Evolutionary conservation across 2,888 invertebrate genomes (phyloP).

Genomic region (Caenorhabditis japonica): DNA sequence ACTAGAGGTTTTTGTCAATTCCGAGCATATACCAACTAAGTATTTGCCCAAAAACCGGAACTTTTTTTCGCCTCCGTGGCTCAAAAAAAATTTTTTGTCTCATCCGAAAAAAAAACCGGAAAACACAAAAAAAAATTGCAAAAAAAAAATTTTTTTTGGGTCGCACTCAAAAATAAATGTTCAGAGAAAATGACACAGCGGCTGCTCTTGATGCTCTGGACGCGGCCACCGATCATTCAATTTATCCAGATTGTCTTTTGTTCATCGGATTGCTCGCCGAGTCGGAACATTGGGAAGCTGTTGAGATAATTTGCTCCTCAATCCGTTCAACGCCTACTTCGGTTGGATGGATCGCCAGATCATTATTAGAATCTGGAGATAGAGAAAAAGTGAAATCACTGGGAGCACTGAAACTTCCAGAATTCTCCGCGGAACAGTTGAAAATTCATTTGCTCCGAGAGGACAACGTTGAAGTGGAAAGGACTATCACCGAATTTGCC

Average conservation of each 20-base stretch:
- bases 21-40: too few relatives aligned
- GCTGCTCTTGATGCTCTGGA: constrained; percentile 37
- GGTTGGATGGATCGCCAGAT: constrained; percentile 29
- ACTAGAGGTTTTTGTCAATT: too few relatives aligned
- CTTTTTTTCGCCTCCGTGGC: too few relatives aligned
- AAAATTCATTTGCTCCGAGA: constrained; percentile 15
- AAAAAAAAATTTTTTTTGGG: too few relatives aligned
- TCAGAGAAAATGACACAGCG: constrained; percentile 24
- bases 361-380: constrained; percentile 16
- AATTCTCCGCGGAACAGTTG: constrained; percentile 24
- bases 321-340: constrained; percentile 6
- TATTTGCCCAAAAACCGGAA: too few relatives aligned
- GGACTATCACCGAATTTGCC: background rate
- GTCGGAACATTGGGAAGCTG: constrained; percentile 47
- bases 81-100: too few relatives aligned
- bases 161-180: too few relatives aligned
- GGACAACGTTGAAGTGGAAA: background rate
- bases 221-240: background rate
- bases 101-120: too few relatives aligned
- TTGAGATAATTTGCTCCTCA: constrained; percentile 3
- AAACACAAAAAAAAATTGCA: too few relatives aligned
- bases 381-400: constrained; percentile 7
- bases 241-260: constrained; percentile 44
- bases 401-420: constrained; percentile 6
- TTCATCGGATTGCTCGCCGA: constrained; percentile 29